Base-by-base conservation (phyloP, 2,888 invertebrate genomes). In the Danaus chrysippus region DNA sequence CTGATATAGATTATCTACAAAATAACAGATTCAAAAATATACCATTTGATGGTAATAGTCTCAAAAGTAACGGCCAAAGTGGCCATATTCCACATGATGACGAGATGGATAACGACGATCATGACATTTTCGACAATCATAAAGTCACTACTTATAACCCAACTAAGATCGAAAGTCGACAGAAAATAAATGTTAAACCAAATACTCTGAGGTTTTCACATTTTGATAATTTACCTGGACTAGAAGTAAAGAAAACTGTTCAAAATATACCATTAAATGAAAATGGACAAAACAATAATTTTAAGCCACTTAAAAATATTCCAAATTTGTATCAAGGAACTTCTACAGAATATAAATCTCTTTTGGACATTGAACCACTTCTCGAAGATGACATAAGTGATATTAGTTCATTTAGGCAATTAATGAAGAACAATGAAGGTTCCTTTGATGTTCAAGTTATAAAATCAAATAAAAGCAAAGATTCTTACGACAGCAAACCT, bases 371-470 rank as follows among this genome's bases (percentile, higher is more conserved):
- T 70, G 93, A 92, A 73, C 92, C 93, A 10, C 77, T 93, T 61
- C 83, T 93, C 42, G 93, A 93, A 81, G 93, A 93, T 72, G 92
- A 92, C 54, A 91, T 92, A 61, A 91, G 92, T 70, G 91, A 92
- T 65, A 76, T 87, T 54, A 85, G 82, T 70, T 83, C 89, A 42
- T 91, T 90, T 66, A 87, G 88, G 68, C 91, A 91, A 71, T 72
- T 91, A 44, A 86, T 91, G 86, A 91, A 89, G 74, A 89, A 87
- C 70, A 84, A 79, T 59, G 77, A 87, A 68, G 86, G 78, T 10
- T 91, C 91, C 43, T 88, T 83, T 72, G 92, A 92, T 72, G 92
- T 92, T 1, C 83, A 92, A 84, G 91, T 92, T 1, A 91, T 92
- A 34, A 91, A 92, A 76, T 87, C 91, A 52, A 87, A 90, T 69